These are phyloP conservation scores for Promerops cafer DNA, from an alignment of 2,113 vertebrate species.

Conservation along the genomic window DNA sequence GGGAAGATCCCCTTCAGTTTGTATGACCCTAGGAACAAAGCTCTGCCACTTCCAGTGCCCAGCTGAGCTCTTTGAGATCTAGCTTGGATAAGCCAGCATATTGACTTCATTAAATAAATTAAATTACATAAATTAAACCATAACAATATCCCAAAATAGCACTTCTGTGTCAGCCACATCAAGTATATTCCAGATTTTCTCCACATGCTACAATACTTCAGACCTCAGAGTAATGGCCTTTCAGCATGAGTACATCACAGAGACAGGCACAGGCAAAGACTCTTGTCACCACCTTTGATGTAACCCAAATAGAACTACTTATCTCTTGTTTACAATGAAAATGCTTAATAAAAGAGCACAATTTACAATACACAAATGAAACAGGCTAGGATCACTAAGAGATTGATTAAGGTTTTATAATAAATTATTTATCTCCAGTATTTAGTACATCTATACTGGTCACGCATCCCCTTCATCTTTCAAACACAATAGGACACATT, in stretches of 20 bases:
- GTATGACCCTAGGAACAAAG: background rate
- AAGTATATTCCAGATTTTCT: background rate
- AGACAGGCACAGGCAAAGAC: background rate
- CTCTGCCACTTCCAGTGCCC: background rate
- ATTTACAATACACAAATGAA: background rate
- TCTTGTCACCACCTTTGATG: background rate
- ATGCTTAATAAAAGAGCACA: background rate
- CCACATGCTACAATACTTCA: background rate
- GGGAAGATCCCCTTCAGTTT: background rate
- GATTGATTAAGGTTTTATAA: background rate
- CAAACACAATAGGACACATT: background rate
- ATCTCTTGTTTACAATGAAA: background rate
- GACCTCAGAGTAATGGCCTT: background rate
- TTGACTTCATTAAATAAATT: background rate
- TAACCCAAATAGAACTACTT: background rate
- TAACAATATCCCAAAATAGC: background rate
- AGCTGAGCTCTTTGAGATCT: background rate
- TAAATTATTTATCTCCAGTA: background rate
- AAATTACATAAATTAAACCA: background rate
- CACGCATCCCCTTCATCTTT: background rate
- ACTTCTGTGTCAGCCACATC: background rate
- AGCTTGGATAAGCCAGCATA: background rate
- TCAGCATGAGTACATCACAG: background rate
- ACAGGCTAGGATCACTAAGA: background rate
- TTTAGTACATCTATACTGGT: background rate